A percentile compares a stretch with the other conserved stretches of the same genome.
These are phyloP conservation scores for Agrenia bidenticulata DNA, from an alignment of 2,888 invertebrate genomes.

Conservation along the genomic window DNA sequence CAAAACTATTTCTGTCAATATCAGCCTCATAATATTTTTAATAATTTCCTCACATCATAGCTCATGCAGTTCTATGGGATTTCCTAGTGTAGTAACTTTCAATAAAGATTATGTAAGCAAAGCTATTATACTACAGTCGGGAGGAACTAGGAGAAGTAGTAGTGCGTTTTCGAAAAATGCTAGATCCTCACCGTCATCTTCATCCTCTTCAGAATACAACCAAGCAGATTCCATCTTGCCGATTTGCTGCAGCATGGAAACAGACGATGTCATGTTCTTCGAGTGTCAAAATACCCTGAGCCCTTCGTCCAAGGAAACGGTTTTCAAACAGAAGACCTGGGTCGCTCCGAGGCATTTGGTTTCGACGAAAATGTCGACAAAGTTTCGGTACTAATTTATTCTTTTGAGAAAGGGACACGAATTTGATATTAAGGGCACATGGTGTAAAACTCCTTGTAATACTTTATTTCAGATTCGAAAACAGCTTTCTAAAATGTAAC, in stretches of 20 bases:
- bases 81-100: no score
- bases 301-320: constrained; percentile 19
- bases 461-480: constrained; percentile 43
- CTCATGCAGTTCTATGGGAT: no score
- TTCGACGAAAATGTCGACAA: constrained; percentile 23
- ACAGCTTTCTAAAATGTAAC: constrained; percentile 31
- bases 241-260: constrained; percentile 37
- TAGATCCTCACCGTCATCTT: no score
- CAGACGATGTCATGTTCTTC: constrained; percentile 34
- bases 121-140: no score
- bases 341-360: constrained; percentile 28
- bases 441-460: no score
- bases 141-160: no score
- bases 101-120: no score
- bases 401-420: neutral
- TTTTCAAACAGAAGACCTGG: constrained; percentile 26
- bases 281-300: constrained; percentile 34
- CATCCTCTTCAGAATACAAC: no score
- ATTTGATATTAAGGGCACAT: neutral
- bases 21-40: no score
- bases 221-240: constrained; percentile 31
- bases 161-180: no score
- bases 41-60: no score
- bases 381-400: constrained; percentile 30
- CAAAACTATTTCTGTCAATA: no score